phyloP scores from a whole-genome alignment of 2,797 vertebrate genomes.

The Phataginus tetradactyla region DNA sequence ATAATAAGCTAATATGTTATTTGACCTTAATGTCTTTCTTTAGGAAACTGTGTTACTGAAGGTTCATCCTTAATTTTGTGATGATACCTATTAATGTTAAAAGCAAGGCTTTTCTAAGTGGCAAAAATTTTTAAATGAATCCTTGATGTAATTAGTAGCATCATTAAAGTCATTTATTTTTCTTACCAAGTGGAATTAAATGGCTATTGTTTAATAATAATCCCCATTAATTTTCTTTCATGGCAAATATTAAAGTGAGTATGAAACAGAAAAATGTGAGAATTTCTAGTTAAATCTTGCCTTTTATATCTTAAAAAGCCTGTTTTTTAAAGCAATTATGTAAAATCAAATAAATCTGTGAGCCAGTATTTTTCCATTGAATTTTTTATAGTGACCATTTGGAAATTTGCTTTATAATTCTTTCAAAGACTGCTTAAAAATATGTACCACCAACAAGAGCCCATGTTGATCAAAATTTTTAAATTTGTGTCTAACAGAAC shows the following conservation, averaged over 20 bases:
- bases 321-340: neutral
- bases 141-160: neutral
- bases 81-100: neutral
- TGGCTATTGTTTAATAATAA: neutral
- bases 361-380: conserved; percentile 44
- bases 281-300: conserved; percentile 21
- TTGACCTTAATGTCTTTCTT: neutral
- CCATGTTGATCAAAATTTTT: neutral
- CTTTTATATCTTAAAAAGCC: neutral
- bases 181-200: conserved; percentile 34
- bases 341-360: conserved; percentile 24
- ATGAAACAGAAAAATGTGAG: neutral
- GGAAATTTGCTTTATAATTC: conserved; percentile 60
- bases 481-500: neutral
- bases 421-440: neutral
- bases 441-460: neutral
- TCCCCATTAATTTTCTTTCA: conserved; percentile 39
- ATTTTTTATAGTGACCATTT: conserved; percentile 27
- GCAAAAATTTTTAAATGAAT: neutral
- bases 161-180: neutral
- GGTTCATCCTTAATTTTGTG: neutral
- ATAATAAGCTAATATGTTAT: neutral
- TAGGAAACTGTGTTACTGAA: conserved; percentile 19
- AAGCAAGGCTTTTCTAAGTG: conserved; percentile 9
- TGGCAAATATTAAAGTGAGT: conserved; percentile 7